phyloP scores from a whole-genome alignment of 2,113 vertebrate genomes.

The Paedocypris sp. region DNA sequence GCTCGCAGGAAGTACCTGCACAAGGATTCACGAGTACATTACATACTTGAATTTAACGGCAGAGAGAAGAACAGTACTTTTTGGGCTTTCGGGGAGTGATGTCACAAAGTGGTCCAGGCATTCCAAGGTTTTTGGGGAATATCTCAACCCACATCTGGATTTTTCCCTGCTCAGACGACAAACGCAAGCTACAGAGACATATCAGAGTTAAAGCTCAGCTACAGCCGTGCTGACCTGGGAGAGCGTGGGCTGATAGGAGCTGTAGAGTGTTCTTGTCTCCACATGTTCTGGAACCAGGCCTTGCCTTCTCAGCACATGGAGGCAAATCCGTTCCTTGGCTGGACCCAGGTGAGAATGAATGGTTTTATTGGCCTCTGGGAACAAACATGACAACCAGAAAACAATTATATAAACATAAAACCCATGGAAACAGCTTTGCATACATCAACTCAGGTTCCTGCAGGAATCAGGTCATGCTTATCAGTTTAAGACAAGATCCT shows the following conservation, averaged over 20 bases:
- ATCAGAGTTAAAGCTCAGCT: neutral
- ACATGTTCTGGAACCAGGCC: constrained; percentile 87
- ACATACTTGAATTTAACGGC: neutral
- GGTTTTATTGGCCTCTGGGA: constrained; percentile 73
- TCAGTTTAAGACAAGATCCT: neutral
- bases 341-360: constrained; percentile 82
- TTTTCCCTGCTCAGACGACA: constrained; percentile 61
- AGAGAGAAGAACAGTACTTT: constrained; percentile 56
- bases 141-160: constrained; percentile 98
- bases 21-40: neutral
- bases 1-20: constrained; percentile 73
- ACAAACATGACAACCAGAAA: constrained; percentile 31
- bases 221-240: constrained; percentile 66
- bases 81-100: constrained; percentile 87
- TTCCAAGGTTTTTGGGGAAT: constrained; percentile 83
- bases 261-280: constrained; percentile 84
- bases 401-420: neutral
- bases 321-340: constrained; percentile 72
- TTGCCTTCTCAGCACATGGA: constrained; percentile 80
- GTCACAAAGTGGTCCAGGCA: constrained; percentile 82
- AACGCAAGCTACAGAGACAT: neutral
- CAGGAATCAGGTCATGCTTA: no score
- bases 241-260: constrained; percentile 87
- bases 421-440: neutral
- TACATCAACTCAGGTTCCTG: neutral